Conservation (phyloP, 2,888 invertebrate species). For the Eupsilia transversa region DNA sequence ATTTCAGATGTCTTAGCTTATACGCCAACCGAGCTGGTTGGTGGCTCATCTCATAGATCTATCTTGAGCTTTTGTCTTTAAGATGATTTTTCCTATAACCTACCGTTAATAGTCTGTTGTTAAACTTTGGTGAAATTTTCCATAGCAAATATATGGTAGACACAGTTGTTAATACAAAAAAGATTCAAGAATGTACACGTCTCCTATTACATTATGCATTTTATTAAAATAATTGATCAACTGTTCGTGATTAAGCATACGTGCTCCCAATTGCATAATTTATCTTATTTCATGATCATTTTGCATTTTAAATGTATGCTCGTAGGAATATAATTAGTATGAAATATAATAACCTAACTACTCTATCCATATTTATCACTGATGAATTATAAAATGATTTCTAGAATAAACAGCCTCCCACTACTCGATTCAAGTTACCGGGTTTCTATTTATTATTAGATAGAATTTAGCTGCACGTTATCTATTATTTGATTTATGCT, state of each 20-base stretch:
- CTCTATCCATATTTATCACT: neutral
- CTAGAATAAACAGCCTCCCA: neutral
- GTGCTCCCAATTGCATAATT: constrained; percentile 52
- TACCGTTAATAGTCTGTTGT: neutral
- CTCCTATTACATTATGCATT: neutral
- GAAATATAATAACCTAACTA: constrained; percentile 1
- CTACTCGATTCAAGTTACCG: neutral
- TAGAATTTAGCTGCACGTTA: neutral
- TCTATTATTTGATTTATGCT: neutral
- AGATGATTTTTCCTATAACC: neutral
- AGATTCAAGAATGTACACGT: neutral
- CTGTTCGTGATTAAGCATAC: constrained; percentile 33
- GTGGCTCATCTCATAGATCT: too few relatives aligned
- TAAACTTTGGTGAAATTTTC: neutral
- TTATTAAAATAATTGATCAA: constrained; percentile 45
- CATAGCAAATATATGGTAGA: neutral
- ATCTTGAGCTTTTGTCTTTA: neutral
- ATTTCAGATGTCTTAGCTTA: neutral
- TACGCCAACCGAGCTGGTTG: neutral
- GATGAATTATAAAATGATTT: neutral
- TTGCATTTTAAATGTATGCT: constrained; percentile 29
- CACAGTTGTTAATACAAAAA: neutral
- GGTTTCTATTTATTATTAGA: neutral
- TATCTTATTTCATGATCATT: constrained; percentile 47
- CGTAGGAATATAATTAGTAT: constrained; percentile 11